A percentile compares a stretch with the other conserved stretches of the same genome.
These are phyloP conservation scores for Maconellicoccus hirsutus DNA, from an alignment of 1,140 invertebrate genomes.

Conservation along the genomic window DNA sequence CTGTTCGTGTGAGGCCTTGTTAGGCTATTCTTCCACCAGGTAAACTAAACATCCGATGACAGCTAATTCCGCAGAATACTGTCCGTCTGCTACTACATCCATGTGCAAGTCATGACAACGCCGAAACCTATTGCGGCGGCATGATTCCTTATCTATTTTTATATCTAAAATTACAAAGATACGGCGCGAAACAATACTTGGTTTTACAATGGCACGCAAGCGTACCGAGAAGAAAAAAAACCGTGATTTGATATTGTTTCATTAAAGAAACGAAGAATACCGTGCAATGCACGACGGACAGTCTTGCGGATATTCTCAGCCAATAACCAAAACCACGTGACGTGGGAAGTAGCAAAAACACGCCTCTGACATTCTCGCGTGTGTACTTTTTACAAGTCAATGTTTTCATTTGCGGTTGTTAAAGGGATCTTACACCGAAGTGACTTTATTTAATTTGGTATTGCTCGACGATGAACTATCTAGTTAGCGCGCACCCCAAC, in stretches of 20 bases:
- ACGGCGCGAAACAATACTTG: too few relatives aligned
- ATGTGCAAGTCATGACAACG: constrained; percentile 15
- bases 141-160: neutral
- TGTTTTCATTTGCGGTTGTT: constrained; percentile 2
- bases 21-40: constrained; percentile 14
- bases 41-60: constrained; percentile 19
- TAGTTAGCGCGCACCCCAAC: constrained; percentile 15
- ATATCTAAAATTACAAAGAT: neutral
- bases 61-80: neutral
- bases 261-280: too few relatives aligned
- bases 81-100: neutral
- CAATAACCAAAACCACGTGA: too few relatives aligned
- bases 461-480: neutral
- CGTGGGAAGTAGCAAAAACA: too few relatives aligned
- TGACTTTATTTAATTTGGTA: constrained; percentile 18
- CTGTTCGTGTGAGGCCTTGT: constrained; percentile 20
- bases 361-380: too few relatives aligned
- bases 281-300: too few relatives aligned
- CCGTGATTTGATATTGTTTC: too few relatives aligned
- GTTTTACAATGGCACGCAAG: too few relatives aligned
- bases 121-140: neutral
- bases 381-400: neutral
- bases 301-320: too few relatives aligned
- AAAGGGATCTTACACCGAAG: neutral
- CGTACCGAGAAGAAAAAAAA: too few relatives aligned